Base-by-base conservation (phyloP, 2,888 invertebrate genomes). In the Nebria brevicollis region DNA sequence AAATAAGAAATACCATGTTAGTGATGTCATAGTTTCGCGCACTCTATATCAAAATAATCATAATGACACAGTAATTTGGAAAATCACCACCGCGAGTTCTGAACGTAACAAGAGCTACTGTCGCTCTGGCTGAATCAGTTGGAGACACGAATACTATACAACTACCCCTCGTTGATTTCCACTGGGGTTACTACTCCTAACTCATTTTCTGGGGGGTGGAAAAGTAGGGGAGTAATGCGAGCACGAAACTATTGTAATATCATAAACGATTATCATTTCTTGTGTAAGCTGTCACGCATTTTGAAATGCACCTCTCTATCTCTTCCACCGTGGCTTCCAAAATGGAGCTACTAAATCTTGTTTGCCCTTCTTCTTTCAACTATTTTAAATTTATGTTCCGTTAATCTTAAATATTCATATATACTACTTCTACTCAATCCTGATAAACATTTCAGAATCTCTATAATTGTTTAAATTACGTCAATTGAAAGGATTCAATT, bases 261-360 rank as follows among this genome's bases (percentile, higher is more conserved):
- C 72, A 43, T 65, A 77, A 77, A 77, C 65, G 77, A 65, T 72
- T 72, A 54, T 72, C 77, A 72, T 72, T 72, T 72, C 70, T 72
- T 34, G 26, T 34, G 77, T 54, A 72, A 65, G 72, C 34, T 66
- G 77, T 68, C 77, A 77, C 77, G 77, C 70, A 70, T 25, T 70
- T 70, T 70, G 70, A 70, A 70, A 70, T 70, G 70, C 26, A 70
- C 70, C 70, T 70, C 25, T 70, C 70, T 70, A 26, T 25, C 11
- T n/a, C 26, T 25, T 11, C n/a, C 70, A 25, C 25, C 20, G 26
- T 15, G 11, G 15, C 68, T 5, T 15, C 25, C 15, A 34, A 7
- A 20, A 5, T 13, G 15, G 70, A 70, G 54, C 20, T 20, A 20
- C 20, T 54, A 54, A 54, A 54, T 54, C 4, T 34, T 34, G 34